Evolutionary conservation across 2,888 invertebrate species (phyloP).

Genomic region (Lasioglossum leucozonium): DNA sequence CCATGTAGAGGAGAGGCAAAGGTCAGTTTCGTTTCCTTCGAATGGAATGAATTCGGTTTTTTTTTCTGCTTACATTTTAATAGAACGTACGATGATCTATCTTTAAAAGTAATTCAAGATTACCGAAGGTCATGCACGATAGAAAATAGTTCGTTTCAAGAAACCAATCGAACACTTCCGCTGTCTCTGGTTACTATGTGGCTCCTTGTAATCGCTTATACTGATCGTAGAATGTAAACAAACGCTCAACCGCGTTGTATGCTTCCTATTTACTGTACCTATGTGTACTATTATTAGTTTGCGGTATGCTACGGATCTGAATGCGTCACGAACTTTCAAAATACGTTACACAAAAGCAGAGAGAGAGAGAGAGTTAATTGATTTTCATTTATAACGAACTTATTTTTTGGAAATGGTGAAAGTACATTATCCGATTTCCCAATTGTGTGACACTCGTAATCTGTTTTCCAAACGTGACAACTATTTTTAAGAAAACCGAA

Average conservation of each 20-base stretch:
- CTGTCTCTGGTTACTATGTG: background rate
- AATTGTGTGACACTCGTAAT: background rate
- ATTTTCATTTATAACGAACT: background rate
- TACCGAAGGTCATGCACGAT: background rate
- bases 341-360: background rate
- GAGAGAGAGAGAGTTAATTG: background rate
- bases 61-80: background rate
- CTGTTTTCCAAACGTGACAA: background rate
- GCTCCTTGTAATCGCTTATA: conserved; percentile 5
- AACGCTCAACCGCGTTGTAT: background rate
- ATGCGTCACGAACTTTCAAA: background rate
- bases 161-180: background rate
- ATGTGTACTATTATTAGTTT: conserved; percentile 5
- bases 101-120: background rate
- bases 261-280: conserved; percentile 4
- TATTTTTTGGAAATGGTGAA: background rate
- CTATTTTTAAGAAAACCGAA: background rate
- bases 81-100: background rate
- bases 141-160: background rate
- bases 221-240: background rate
- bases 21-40: background rate
- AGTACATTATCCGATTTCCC: background rate
- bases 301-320: background rate
- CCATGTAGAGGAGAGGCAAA: background rate
- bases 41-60: background rate